These are phyloP conservation scores for Pinna nobilis DNA, from an alignment of 1,140 invertebrate species.

Conservation along the genomic window DNA sequence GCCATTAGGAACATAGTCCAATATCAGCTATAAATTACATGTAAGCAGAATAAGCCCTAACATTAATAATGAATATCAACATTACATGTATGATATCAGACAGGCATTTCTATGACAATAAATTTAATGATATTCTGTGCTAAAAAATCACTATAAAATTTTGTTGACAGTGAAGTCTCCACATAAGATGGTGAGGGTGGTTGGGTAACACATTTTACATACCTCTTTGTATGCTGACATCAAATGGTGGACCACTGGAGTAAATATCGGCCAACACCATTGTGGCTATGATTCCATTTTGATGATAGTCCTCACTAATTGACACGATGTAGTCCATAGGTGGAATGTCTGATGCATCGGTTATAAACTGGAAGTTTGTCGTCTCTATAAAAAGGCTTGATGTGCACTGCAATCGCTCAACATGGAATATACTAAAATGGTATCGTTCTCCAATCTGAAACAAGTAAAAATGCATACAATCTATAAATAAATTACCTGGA, in stretches of 20 bases:
- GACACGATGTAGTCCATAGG: slow-evolving; percentile 47
- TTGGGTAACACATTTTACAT: slow-evolving; percentile 3
- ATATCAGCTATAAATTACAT: no score
- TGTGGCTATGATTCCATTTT: slow-evolving; percentile 46
- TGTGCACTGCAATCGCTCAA: slow-evolving; percentile 45
- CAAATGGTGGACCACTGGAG: slow-evolving; percentile 46
- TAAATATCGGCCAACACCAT: slow-evolving; percentile 46
- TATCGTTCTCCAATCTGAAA: slow-evolving; percentile 51
- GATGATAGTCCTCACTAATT: slow-evolving; percentile 46
- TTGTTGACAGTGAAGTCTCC: no score
- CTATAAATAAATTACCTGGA: no score
- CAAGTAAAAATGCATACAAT: neutral
- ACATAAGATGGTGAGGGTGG: no score
- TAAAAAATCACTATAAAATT: neutral
- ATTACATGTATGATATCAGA: neutral
- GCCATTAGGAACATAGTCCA: no score
- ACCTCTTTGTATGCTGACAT: slow-evolving; percentile 43
- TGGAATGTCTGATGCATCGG: slow-evolving; percentile 29
- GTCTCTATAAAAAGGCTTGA: slow-evolving; percentile 50
- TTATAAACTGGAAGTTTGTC: slow-evolving; percentile 41
- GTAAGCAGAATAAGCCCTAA: no score
- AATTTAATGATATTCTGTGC: neutral
- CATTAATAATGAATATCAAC: neutral
- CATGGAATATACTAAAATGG: slow-evolving; percentile 55
- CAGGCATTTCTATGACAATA: neutral